Conservation (phyloP, 2,797 vertebrate species). For the Delichon dasypus region DNA sequence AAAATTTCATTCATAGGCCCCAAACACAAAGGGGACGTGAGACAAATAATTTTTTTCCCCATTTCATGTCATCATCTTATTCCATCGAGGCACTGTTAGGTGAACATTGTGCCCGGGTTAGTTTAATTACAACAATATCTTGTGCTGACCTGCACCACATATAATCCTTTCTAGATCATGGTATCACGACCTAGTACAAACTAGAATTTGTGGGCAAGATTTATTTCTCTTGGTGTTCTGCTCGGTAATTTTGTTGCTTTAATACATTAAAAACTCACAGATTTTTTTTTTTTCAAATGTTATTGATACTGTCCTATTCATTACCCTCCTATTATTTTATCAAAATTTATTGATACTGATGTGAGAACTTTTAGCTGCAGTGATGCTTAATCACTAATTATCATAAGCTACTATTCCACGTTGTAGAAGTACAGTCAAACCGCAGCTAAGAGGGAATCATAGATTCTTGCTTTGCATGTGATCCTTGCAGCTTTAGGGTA, state of each 20-base stretch:
- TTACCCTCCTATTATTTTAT: too few species aligned
- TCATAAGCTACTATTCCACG: background rate
- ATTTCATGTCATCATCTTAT: background rate
- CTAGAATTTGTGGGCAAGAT: background rate
- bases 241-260: background rate
- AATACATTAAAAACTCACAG: background rate
- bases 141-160: background rate
- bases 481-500: background rate
- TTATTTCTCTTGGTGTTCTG: background rate
- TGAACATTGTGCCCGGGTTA: background rate
- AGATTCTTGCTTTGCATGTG: background rate
- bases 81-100: background rate
- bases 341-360: too few species aligned
- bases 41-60: background rate
- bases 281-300: fast-evolving
- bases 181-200: background rate
- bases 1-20: background rate
- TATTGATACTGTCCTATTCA: background rate
- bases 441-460: background rate
- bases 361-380: background rate
- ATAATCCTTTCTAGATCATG: background rate
- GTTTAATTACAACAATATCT: background rate
- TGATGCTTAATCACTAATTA: background rate
- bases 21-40: background rate
- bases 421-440: background rate